These are phyloP conservation scores for Thalpophila matura DNA, from an alignment of 2,888 invertebrate species.

Conservation along the genomic window DNA sequence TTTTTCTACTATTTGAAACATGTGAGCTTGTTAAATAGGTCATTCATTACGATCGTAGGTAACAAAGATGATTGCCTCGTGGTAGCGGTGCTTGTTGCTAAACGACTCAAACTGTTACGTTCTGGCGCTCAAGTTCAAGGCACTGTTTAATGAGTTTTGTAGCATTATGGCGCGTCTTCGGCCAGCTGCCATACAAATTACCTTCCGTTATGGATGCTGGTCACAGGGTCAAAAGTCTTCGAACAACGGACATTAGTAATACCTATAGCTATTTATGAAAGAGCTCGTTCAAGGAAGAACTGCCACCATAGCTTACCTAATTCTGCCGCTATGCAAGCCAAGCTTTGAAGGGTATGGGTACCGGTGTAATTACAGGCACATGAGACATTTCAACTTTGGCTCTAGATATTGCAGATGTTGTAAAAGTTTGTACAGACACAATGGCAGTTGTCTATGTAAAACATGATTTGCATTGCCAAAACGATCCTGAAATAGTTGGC, in stretches of 20 bases:
- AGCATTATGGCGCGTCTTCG: neutral
- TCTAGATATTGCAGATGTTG: too few species aligned
- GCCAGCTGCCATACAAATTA: neutral
- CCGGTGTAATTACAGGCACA: too few species aligned
- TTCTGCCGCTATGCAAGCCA: too few species aligned
- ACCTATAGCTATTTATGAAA: too few species aligned
- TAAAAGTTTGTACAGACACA: neutral
- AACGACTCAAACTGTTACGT: constrained; percentile 14
- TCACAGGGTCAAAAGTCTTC: too few species aligned
- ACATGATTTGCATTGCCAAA: neutral
- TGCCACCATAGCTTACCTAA: too few species aligned
- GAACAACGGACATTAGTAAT: too few species aligned
- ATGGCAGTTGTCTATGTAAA: neutral
- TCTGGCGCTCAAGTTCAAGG: constrained; percentile 25
- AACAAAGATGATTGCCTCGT: constrained; percentile 24
- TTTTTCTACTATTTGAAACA: constrained; percentile 29
- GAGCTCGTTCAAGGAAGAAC: too few species aligned
- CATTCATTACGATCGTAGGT: constrained; percentile 21
- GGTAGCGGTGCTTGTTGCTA: neutral
- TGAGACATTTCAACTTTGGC: too few species aligned
- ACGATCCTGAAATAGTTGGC: neutral
- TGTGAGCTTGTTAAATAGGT: constrained; percentile 21
- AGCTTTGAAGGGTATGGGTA: too few species aligned
- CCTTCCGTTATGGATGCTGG: neutral
- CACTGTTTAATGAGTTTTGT: neutral